phyloP scores from a whole-genome alignment of 1,140 invertebrate genomes.

The Camponotus floridanus region DNA sequence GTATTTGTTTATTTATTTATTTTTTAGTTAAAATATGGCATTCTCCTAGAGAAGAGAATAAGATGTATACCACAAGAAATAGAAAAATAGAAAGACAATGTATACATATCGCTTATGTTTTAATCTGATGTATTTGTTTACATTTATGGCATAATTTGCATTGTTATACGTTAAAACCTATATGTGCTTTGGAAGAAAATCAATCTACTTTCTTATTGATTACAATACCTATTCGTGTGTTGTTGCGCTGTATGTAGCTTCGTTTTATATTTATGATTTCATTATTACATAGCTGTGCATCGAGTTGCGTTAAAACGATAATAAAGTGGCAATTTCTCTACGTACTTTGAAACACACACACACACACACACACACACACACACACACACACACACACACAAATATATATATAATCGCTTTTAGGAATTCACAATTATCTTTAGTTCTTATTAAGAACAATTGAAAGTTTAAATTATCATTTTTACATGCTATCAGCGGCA shows the following conservation, averaged over 20 bases:
- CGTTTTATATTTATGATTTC: background rate
- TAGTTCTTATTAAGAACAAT: background rate
- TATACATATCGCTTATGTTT: background rate
- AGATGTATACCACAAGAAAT: background rate
- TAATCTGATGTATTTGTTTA: background rate
- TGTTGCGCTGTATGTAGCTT: conserved; percentile 16
- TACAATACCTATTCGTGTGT: conserved; percentile 5
- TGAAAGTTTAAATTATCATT: conserved; percentile 30
- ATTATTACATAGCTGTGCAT: conserved; percentile 38
- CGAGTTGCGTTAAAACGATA: conserved; percentile 20
- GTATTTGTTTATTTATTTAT: no score
- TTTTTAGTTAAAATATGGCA: no score
- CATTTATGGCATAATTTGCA: background rate
- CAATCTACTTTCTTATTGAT: conserved; percentile 19
- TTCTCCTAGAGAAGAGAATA: background rate
- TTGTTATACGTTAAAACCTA: background rate
- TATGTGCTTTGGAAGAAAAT: background rate
- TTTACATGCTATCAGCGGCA: conserved; percentile 22
- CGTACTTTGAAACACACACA: no score
- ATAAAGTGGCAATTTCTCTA: background rate
- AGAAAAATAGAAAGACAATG: background rate
- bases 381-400: no score
- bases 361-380: no score
- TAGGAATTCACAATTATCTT: no score
- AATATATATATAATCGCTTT: no score